phyloP scores from a whole-genome alignment of 2,113 vertebrate genomes.

The Macaca mulatta region DNA sequence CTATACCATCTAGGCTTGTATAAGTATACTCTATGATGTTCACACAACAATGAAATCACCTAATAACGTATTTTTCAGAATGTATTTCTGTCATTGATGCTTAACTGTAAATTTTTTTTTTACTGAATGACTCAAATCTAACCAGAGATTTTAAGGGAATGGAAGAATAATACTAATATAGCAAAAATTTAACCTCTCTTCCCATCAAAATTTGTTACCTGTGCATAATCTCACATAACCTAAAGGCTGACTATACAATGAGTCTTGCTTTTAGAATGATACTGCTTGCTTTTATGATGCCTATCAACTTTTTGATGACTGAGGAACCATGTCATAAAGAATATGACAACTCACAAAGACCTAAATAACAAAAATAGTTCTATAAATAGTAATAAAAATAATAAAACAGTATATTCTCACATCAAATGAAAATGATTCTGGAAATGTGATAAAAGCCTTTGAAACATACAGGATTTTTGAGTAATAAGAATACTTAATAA shows the following conservation, averaged over 20 bases:
- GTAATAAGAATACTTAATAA: background rate
- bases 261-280: background rate
- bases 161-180: background rate
- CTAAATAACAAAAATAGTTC: background rate
- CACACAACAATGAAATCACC: background rate
- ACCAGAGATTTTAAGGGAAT: background rate
- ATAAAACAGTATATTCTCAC: background rate
- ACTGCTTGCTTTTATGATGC: background rate
- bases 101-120: background rate
- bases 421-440: background rate
- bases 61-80: background rate
- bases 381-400: conserved; percentile 31
- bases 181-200: background rate
- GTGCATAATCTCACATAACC: background rate
- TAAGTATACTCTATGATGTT: background rate
- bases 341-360: background rate
- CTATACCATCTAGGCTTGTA: background rate
- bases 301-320: background rate
- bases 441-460: background rate
- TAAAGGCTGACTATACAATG: background rate
- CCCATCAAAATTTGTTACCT: background rate
- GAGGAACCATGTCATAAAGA: background rate
- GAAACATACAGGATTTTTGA: background rate
- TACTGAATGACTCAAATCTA: background rate
- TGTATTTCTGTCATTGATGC: background rate